Percentiles rank a stretch among this genome's conserved stretches.
Evolutionary conservation across 2,797 vertebrate species (phyloP).

Genomic region (Enteromius viviparus): DNA sequence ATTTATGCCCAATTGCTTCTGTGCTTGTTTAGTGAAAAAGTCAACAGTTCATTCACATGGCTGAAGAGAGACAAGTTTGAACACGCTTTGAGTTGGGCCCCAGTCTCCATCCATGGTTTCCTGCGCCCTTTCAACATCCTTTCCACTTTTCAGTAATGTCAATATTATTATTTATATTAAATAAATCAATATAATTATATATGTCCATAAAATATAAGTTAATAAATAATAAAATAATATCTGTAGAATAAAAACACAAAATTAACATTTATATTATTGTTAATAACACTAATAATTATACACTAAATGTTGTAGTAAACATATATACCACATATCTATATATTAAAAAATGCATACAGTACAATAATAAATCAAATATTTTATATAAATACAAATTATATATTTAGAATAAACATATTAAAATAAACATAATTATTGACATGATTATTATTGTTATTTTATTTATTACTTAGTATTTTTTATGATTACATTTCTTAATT

Average conservation of each 20-base stretch:
- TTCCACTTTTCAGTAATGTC: too few relatives aligned
- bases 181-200: too few relatives aligned
- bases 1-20: background rate
- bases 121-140: background rate
- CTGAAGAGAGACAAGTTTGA: background rate
- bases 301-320: background rate
- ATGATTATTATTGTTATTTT: background rate
- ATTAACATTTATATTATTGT: background rate
- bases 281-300: background rate
- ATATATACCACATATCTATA: background rate
- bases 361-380: background rate
- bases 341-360: background rate
- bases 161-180: too few relatives aligned
- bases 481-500: background rate
- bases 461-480: background rate
- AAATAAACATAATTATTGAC: background rate
- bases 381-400: background rate
- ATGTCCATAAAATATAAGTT: background rate
- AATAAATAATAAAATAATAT: background rate
- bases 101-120: too few relatives aligned
- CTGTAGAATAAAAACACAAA: background rate
- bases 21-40: background rate
- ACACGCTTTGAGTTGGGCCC: background rate
- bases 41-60: too few relatives aligned
- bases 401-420: background rate